A percentile compares a stretch with the other conserved stretches of the same genome.
Evolutionary conservation across 2,888 invertebrate genomes (phyloP).

Genomic region (Oxyscelio sp.): DNA sequence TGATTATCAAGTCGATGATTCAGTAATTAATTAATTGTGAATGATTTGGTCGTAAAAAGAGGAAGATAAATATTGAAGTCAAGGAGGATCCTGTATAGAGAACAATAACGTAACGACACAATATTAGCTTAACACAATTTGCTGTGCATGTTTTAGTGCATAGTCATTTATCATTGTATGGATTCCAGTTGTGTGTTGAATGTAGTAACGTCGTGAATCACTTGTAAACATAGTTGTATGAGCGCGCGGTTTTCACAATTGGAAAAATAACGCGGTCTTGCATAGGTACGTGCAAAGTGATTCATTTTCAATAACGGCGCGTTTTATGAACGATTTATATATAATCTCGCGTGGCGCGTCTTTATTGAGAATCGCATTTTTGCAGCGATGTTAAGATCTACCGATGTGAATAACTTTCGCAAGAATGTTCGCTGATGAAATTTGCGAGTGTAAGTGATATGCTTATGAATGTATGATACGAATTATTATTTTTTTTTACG

Average conservation of each 20-base stretch:
- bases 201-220: conserved; percentile 74
- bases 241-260: conserved; percentile 49
- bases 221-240: conserved; percentile 57
- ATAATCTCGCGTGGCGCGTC: conserved; percentile 49
- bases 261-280: conserved; percentile 42
- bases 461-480: conserved; percentile 59
- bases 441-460: conserved; percentile 54
- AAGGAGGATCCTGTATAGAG: conserved; percentile 66
- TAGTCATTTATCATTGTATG: conserved; percentile 76
- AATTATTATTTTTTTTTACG: conserved; percentile 60
- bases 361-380: conserved; percentile 60
- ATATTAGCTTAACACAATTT: conserved; percentile 77
- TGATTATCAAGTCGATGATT: conserved; percentile 3
- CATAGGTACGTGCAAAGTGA: conserved; percentile 52
- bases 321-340: conserved; percentile 56
- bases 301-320: conserved; percentile 65
- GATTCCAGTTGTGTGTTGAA: conserved; percentile 73
- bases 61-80: conserved; percentile 25
- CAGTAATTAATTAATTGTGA: background rate
- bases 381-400: conserved; percentile 49
- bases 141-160: conserved; percentile 86
- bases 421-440: conserved; percentile 51
- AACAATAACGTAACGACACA: conserved; percentile 69
- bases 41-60: conserved; percentile 14
- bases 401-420: conserved; percentile 48